Evolutionary conservation across 2,113 vertebrate genomes (phyloP).

Genomic region (Chauna torquata): DNA sequence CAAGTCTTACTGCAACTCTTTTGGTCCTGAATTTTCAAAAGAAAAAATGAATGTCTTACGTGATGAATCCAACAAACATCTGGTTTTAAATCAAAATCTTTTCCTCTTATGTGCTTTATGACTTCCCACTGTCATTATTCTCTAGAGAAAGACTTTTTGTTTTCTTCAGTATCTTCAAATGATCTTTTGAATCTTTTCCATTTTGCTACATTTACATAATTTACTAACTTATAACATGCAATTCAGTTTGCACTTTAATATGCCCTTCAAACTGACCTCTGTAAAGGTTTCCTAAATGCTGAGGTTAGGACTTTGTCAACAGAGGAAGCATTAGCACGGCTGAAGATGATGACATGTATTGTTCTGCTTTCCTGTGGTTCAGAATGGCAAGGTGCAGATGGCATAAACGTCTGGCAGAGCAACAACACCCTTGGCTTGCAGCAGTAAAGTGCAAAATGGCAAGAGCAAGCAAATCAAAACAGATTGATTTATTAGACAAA

Average conservation of each 20-base stretch:
- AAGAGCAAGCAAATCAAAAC: neutral
- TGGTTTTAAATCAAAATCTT: conserved; percentile 9
- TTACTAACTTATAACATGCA: neutral
- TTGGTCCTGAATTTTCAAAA: conserved; percentile 12
- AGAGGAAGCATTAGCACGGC: neutral
- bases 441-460: neutral
- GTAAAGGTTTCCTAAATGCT: conserved; percentile 39
- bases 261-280: neutral
- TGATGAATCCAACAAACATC: neutral
- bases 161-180: neutral
- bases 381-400: neutral
- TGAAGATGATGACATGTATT: neutral
- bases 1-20: neutral
- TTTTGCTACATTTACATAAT: conserved; percentile 27
- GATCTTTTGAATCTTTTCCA: neutral
- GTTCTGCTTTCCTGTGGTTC: neutral
- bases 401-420: neutral
- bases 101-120: neutral
- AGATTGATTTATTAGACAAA: too few species aligned
- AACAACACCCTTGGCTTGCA: neutral
- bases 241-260: conserved; percentile 1
- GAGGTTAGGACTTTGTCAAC: conserved; percentile 9
- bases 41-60: neutral
- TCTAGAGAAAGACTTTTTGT: neutral
- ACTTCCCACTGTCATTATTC: conserved; percentile 7